Evolutionary conservation across 2,113 vertebrate species (phyloP).

Genomic region (Murina feae): DNA sequence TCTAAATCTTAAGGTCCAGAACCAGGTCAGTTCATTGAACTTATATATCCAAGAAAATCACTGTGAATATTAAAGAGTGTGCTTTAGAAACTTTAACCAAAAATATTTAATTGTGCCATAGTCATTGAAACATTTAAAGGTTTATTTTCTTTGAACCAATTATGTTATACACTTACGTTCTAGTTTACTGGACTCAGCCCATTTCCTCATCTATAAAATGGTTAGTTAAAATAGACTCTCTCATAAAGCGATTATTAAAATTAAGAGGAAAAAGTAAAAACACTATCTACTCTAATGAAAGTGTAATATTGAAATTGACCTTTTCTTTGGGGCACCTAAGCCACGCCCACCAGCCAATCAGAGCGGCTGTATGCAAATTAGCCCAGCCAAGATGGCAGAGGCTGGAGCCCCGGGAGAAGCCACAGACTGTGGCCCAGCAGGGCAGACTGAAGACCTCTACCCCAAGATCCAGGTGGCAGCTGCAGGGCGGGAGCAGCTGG

Average conservation of each 20-base stretch:
- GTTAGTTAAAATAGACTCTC: neutral
- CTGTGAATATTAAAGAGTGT: neutral
- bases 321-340: too few species aligned
- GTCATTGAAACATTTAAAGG: neutral
- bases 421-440: too few species aligned
- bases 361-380: too few species aligned
- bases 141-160: conserved; percentile 38
- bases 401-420: too few species aligned
- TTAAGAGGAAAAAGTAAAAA: neutral
- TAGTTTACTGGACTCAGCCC: neutral
- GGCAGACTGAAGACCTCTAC: too few species aligned
- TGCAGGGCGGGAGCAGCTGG: too few species aligned
- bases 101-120: neutral
- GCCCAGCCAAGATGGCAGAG: too few species aligned
- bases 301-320: too few species aligned
- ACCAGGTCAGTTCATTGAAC: neutral
- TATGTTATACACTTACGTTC: neutral
- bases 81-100: neutral
- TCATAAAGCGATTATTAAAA: neutral
- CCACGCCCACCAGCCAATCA: too few species aligned
- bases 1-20: neutral
- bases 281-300: too few species aligned
- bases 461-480: too few species aligned
- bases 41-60: neutral
- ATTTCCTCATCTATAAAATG: neutral